Percentiles rank a stretch among this genome's conserved stretches.
phyloP scores from a whole-genome alignment of 2,113 vertebrate genomes.

The Calidris pugnax region DNA sequence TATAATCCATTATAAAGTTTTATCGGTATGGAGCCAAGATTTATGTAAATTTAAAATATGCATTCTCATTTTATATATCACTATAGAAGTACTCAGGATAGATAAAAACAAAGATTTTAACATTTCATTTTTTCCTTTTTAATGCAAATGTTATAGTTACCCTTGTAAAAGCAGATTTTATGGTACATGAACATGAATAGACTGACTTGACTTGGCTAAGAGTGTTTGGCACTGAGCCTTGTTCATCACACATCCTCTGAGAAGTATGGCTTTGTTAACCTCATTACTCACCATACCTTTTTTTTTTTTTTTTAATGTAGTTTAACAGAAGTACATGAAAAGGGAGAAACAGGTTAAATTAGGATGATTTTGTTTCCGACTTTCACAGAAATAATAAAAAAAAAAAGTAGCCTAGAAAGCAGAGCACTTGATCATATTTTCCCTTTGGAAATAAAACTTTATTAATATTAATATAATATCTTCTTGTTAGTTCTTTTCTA shows the following conservation, averaged over 20 bases:
- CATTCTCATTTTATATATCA: background rate
- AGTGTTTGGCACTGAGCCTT: background rate
- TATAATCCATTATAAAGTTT: background rate
- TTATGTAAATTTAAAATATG: background rate
- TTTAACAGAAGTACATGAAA: background rate
- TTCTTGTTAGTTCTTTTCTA: conserved; percentile 45
- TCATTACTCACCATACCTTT: background rate
- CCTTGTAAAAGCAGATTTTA: background rate
- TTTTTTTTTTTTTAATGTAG: background rate
- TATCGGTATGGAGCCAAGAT: background rate
- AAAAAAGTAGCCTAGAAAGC: too few species aligned
- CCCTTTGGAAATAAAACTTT: too few species aligned
- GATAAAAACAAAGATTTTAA: background rate
- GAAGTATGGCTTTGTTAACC: background rate
- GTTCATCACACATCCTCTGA: background rate
- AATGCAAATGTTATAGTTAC: conserved; percentile 3
- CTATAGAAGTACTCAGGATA: background rate
- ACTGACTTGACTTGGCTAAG: conserved; percentile 5
- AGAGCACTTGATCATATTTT: too few species aligned
- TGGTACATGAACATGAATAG: background rate
- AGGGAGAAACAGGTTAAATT: background rate
- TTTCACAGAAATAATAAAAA: too few species aligned
- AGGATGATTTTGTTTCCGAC: background rate
- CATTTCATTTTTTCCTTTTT: background rate
- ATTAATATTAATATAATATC: conserved; percentile 60